Percentiles rank a stretch among this genome's conserved stretches.
phyloP scores from a whole-genome alignment of 2,888 invertebrate species.

The Miltochrista miniata region DNA sequence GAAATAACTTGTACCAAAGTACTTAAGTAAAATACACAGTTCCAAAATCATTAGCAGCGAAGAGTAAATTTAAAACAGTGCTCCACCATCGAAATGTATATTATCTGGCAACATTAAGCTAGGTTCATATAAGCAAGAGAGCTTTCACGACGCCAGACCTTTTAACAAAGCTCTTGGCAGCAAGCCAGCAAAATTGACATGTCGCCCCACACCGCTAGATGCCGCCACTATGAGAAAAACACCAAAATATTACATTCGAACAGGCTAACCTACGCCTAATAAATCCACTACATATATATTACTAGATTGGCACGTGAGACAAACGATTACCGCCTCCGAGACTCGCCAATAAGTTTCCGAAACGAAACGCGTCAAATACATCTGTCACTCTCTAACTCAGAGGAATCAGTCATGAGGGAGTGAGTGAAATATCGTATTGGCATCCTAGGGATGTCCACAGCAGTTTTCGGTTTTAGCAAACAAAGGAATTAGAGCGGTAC shows the following conservation, averaged over 20 bases:
- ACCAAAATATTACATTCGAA: conserved; percentile 43
- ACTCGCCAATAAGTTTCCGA: conserved; percentile 42
- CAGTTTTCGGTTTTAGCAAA: conserved; percentile 78
- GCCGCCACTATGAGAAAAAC: conserved; percentile 50
- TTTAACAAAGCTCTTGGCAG: conserved; percentile 70
- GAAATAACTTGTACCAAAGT: conserved; percentile 8
- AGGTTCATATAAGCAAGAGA: conserved; percentile 48
- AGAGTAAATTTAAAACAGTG: conserved; percentile 43
- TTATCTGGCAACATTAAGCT: conserved; percentile 43
- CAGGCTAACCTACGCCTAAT: conserved; percentile 47
- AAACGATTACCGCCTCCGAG: conserved; percentile 54
- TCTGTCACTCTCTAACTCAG: conserved; percentile 67
- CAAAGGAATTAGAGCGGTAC: conserved; percentile 77
- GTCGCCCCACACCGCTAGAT: conserved; percentile 56
- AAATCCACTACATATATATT: conserved; percentile 53
- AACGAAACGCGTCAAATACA: conserved; percentile 50
- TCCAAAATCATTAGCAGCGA: conserved; percentile 33
- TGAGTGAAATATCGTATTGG: conserved; percentile 71
- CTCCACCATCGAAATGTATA: conserved; percentile 34
- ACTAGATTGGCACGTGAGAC: conserved; percentile 48
- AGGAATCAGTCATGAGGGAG: conserved; percentile 68
- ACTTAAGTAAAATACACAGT: conserved; percentile 19
- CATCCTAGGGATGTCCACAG: conserved; percentile 60
- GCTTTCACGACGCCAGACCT: conserved; percentile 58
- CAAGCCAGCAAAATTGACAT: conserved; percentile 56